Evolutionary conservation across 1,140 invertebrate genomes (phyloP), one percentile per base, ranked within the genome.

Genomic region (Drosophila teissieri): DNA sequence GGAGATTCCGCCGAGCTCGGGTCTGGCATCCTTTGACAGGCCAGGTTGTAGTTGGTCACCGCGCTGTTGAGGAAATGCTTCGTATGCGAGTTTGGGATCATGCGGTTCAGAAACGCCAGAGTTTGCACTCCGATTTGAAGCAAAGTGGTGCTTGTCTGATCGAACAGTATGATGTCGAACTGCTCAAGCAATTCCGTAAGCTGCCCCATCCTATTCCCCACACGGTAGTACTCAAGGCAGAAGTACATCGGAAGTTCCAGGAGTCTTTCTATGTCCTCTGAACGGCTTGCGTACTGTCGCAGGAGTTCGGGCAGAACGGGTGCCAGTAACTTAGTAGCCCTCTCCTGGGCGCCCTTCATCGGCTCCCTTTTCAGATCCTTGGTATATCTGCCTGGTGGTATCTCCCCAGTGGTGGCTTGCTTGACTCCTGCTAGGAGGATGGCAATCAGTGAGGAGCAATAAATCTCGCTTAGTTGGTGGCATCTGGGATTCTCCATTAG

Each of bases 311-410:
- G 3, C 19, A 88, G 7, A 1, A 40, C 11, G 0, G 56, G 58
- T 5, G 61, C 45, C 11, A 89, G 31, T 2, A 49, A 10, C 0
- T 2, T 11, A 4, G 70, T 79, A 10, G 62, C 75, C 3, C 15
- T 10, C 3, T 58, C 3, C 3, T 37, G 44, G 27, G 63, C 67
- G 5, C 44, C 44, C 1, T 15, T 0, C 7, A 7, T 53, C 3
- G 79, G 46, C 2, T 48, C n/a, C 15, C 63, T 51, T 7, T n/a
- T 3, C 14, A 73, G 24, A 31, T 79, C 19, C 10, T 65, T 46
- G 10, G 80, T 80, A 14, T 83, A 83, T 12, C 83, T 69, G 2
- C 83, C 83, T 0, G 45, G 57, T 0, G 83, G 83, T 8, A 88
- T 65, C 24, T 73, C 72, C 0, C 84, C 84, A 0, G 67, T 83